Conservation (phyloP, 2,888 invertebrate species). For the Drosophila lacicola region DNA sequence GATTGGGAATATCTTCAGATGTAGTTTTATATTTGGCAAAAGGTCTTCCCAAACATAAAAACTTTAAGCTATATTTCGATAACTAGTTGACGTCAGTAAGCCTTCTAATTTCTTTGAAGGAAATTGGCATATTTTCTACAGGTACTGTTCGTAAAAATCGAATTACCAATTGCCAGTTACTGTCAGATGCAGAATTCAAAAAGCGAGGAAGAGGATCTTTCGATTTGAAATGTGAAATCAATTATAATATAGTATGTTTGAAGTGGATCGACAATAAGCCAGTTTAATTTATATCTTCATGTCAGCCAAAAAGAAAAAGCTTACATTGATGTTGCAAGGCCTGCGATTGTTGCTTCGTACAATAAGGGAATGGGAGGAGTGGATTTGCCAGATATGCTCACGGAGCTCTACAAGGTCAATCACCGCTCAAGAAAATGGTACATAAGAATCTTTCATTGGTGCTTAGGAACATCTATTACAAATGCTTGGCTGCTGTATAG, state of each 20-base stretch:
- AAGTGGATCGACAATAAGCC: constrained; percentile 39
- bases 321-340: constrained; percentile 4
- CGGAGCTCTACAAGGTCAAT: not conserved
- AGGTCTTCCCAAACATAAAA: constrained; percentile 10
- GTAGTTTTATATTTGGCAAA: constrained; percentile 7
- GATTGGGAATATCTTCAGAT: constrained; percentile 39
- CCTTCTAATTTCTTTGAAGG: constrained; percentile 41
- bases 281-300: constrained; percentile 49
- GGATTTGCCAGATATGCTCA: constrained; percentile 7
- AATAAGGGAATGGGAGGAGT: constrained; percentile 9
- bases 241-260: constrained; percentile 41
- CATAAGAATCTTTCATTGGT: constrained; percentile 7
- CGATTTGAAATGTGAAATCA: constrained; percentile 42
- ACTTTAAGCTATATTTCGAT: constrained; percentile 46
- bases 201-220: constrained; percentile 44
- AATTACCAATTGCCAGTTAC: constrained; percentile 34
- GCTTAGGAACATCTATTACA: constrained; percentile 4
- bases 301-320: constrained; percentile 20
- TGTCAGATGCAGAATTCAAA: constrained; percentile 25
- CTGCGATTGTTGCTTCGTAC: constrained; percentile 8
- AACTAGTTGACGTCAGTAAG: constrained; percentile 47
- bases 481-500: constrained; percentile 8
- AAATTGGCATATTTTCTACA: constrained; percentile 43
- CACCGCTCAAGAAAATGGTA: constrained; percentile 4
- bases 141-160: constrained; percentile 47